Conservation (phyloP, 92 coral and sea anemone genomes). For the Palythoa grandis region DNA sequence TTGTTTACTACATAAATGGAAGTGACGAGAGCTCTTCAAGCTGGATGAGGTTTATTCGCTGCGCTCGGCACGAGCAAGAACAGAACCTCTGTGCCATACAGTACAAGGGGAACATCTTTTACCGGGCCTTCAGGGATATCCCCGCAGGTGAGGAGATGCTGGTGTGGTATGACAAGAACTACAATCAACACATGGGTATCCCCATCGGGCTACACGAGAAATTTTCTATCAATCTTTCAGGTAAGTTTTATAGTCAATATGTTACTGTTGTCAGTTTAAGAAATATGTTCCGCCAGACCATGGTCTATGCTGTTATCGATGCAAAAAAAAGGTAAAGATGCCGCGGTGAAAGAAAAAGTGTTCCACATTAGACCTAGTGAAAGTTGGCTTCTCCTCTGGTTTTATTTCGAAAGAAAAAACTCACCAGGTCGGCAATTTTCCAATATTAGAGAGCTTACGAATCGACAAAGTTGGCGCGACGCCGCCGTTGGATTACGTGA, state of each 20-base stretch:
- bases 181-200: slow-evolving; percentile 88
- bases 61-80: slow-evolving; percentile 91
- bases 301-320: no score
- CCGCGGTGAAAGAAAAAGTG: no score
- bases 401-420: no score
- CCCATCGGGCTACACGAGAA: slow-evolving; percentile 71
- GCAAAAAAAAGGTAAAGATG: no score
- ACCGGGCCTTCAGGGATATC: slow-evolving; percentile 93
- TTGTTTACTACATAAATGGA: slow-evolving; percentile 79
- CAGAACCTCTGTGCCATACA: slow-evolving; percentile 93
- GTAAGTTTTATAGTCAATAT: slow-evolving; percentile 15
- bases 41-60: slow-evolving; percentile 98
- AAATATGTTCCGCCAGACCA: no score
- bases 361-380: no score
- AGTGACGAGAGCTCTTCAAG: slow-evolving; percentile 88
- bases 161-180: slow-evolving; percentile 94
- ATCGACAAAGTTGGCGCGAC: no score
- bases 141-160: slow-evolving; percentile 82
- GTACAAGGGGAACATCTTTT: slow-evolving; percentile 80
- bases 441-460: no score
- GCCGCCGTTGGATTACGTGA: no score
- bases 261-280: no score
- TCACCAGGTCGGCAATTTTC: no score
- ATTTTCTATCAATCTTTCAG: slow-evolving; percentile 24
- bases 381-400: no score